These are phyloP conservation scores for Pungitius pungitius DNA, from an alignment of 2,113 vertebrate species.

Conservation along the genomic window DNA sequence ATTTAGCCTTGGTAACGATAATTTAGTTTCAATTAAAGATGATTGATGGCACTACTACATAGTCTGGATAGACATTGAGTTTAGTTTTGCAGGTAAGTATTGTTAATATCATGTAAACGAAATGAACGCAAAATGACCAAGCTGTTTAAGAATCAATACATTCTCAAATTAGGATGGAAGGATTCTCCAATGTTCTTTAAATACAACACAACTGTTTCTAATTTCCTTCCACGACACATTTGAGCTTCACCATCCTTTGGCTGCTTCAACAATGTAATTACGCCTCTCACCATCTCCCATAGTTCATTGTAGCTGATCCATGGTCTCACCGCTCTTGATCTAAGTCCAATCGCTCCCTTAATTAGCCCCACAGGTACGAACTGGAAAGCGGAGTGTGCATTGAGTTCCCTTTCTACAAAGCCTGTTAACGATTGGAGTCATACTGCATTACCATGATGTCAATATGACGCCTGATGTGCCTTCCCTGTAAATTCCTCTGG, in stretches of 20 bases:
- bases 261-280: slow-evolving; percentile 24
- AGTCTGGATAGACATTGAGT: neutral
- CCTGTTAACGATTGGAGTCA: slow-evolving; percentile 22
- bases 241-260: slow-evolving; percentile 11
- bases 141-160: neutral
- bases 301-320: slow-evolving; percentile 35
- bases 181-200: neutral
- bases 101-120: neutral
- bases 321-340: slow-evolving; percentile 48
- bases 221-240: slow-evolving; percentile 25
- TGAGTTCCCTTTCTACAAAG: slow-evolving; percentile 22
- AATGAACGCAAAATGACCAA: neutral
- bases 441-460: slow-evolving; percentile 19
- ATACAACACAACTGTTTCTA: slow-evolving; percentile 15
- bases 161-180: neutral
- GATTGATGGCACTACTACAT: neutral
- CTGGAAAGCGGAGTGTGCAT: slow-evolving; percentile 7
- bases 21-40: neutral
- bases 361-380: slow-evolving; percentile 64
- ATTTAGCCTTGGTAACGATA: neutral
- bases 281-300: slow-evolving; percentile 19
- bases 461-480: slow-evolving; percentile 15
- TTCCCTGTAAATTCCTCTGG: slow-evolving; percentile 22
- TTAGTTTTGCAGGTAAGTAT: neutral
- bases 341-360: slow-evolving; percentile 62